Percentiles rank a stretch among this genome's conserved stretches.
Conservation (phyloP, 2,113 vertebrate genomes). For the Paramisgurnus dabryanus region DNA sequence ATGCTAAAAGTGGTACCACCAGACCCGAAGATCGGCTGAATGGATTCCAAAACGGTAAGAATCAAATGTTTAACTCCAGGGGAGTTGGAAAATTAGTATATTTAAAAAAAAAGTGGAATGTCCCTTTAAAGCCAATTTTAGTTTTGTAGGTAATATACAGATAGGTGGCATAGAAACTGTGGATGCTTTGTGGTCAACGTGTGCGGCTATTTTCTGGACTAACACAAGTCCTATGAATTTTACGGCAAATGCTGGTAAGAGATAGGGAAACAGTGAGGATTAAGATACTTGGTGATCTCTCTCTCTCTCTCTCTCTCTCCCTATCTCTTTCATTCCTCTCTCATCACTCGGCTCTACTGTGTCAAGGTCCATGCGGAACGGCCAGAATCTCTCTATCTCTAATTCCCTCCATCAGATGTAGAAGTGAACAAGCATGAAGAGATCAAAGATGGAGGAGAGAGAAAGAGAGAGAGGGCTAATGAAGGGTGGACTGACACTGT, state of each 20-base stretch:
- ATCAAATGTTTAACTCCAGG: too few species aligned
- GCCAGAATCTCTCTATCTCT: constrained; percentile 40
- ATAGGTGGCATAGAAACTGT: too few species aligned
- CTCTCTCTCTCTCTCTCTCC: neutral
- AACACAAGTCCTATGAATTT: constrained; percentile 10
- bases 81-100: too few species aligned
- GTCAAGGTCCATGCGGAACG: constrained; percentile 28
- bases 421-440: constrained; percentile 49
- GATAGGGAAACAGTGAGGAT: constrained; percentile 12
- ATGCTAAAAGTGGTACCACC: too few species aligned
- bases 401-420: constrained; percentile 46
- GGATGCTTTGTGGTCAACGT: too few species aligned
- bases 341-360: constrained; percentile 20
- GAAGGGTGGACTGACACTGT: constrained; percentile 56
- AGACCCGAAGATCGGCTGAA: too few species aligned
- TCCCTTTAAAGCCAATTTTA: too few species aligned
- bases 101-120: too few species aligned
- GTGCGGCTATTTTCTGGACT: neutral
- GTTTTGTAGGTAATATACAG: too few species aligned
- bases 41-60: too few species aligned
- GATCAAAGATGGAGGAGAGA: constrained; percentile 60
- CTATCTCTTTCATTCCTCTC: constrained; percentile 7
- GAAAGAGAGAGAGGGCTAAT: constrained; percentile 52
- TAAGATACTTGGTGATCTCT: constrained; percentile 41
- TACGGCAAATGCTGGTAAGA: neutral